phyloP scores from a whole-genome alignment of 2,113 vertebrate genomes.

The Haemorhous mexicanus region DNA sequence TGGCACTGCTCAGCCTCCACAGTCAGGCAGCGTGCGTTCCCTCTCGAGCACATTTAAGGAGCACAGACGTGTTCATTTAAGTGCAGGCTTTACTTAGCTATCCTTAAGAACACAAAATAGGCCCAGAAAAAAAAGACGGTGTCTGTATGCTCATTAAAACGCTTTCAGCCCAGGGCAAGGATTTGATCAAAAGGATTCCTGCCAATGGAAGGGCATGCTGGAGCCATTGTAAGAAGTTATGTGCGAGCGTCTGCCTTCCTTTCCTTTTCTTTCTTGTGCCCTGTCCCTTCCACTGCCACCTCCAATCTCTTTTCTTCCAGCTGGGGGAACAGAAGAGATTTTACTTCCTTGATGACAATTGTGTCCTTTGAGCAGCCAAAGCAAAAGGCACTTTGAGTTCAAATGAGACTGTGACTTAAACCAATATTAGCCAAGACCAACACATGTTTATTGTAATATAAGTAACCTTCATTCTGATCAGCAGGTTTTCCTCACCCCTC shows the following conservation, averaged over 20 bases:
- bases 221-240: constrained; percentile 69
- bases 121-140: constrained; percentile 44
- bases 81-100: constrained; percentile 56
- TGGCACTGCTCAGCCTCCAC: constrained; percentile 27
- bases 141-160: constrained; percentile 67
- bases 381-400: constrained; percentile 59
- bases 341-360: constrained; percentile 64
- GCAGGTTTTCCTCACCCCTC: constrained; percentile 50
- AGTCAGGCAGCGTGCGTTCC: neutral
- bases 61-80: constrained; percentile 27
- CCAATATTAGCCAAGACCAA: constrained; percentile 68
- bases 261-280: constrained; percentile 69
- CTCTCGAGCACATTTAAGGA: constrained; percentile 29
- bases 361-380: constrained; percentile 62
- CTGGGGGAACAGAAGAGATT: constrained; percentile 63
- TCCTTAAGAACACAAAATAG: constrained; percentile 69
- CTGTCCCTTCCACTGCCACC: constrained; percentile 61
- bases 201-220: constrained; percentile 59
- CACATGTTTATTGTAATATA: constrained; percentile 66
- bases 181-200: constrained; percentile 73
- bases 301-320: constrained; percentile 66
- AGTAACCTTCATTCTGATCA: constrained; percentile 42
- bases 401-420: constrained; percentile 56
- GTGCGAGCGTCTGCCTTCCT: constrained; percentile 12
- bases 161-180: constrained; percentile 57